Base-by-base conservation (phyloP, 2,888 invertebrate genomes). In the Eupithecia insigniata region DNA sequence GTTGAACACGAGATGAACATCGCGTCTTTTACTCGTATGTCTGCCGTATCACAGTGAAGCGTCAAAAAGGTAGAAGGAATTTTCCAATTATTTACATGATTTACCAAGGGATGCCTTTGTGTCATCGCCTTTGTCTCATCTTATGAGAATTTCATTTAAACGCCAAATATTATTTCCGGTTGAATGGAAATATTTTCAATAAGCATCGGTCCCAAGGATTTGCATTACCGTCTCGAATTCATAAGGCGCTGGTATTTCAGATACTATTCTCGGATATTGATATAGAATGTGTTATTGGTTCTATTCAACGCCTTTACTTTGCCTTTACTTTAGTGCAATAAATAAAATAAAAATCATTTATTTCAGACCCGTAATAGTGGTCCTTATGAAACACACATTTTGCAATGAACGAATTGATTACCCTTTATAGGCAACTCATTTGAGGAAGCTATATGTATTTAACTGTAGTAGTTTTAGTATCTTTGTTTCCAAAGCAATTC, bases 151-250 rank as follows among this genome's bases (percentile, higher is more conserved):
- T 88, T 88, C 85, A 88, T 90, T 90, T 87, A 88, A 88, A 89
- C 86, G 87, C 87, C 85, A 86, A 84, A 90, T 87, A 90, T 89
- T 88, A 88, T 87, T 90, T 90, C 89, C 90, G 83, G 78, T 76
- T 87, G 85, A 87, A 87, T 89, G 86, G 88, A 88, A 88, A 90
- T 89, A 90, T 92, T 91, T 91, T 84, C 91, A 92, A 91, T 92
- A 91, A 88, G 88, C 84, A 85, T 81, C 80, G 81, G 78, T 80
- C 76, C 61, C 78, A 80, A 78, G 82, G 85, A 82, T 86, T 84
- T 83, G 81, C 84, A 86, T 86, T 84, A 82, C 83, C 83, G 80
- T 80, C 79, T 71, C 75, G 80, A 82, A 81, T 78, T 76, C 76
- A 64, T 77, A 78, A 77, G 80, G 78, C 80, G 77, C 78, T 77